phyloP scores from a whole-genome alignment of 2,113 vertebrate genomes.

The Sphyrna mokarran region DNA sequence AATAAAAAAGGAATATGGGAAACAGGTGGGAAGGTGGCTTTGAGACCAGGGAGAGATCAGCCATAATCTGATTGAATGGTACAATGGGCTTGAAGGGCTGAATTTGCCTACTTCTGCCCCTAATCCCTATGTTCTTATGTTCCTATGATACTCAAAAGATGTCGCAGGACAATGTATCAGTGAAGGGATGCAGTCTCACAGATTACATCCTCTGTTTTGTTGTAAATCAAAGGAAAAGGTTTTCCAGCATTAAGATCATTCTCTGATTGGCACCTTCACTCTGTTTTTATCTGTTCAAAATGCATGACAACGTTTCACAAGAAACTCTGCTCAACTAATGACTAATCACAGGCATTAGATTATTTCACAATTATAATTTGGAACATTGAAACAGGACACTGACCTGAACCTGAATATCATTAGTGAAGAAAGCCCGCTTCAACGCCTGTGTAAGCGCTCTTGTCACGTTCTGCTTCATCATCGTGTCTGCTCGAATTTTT shows the following conservation, averaged over 20 bases:
- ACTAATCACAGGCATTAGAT: too few species aligned
- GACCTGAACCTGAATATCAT: slow-evolving; percentile 71
- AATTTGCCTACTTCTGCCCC: too few species aligned
- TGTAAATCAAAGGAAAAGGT: not conserved
- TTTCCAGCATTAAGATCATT: not conserved
- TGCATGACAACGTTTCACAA: not conserved
- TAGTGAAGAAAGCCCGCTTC: slow-evolving; percentile 77
- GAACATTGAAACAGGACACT: slow-evolving; percentile 44
- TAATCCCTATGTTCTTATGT: too few species aligned
- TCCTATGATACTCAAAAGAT: not conserved
- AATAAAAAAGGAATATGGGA: too few species aligned
- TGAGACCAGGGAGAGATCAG: too few species aligned
- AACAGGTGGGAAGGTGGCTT: too few species aligned
- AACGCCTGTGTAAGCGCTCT: slow-evolving; percentile 77
- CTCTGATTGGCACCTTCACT: not conserved
- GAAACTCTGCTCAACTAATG: not conserved
- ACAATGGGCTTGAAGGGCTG: too few species aligned
- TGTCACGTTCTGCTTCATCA: slow-evolving; percentile 73
- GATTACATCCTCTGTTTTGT: not conserved
- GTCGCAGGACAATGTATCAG: not conserved
- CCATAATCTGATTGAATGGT: too few species aligned
- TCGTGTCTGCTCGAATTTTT: slow-evolving; percentile 66
- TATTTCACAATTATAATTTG: slow-evolving; percentile 6
- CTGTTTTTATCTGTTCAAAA: not conserved
- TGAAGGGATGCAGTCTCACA: not conserved